These are phyloP conservation scores for Batillaria attramentaria DNA, from an alignment of 1,140 invertebrate genomes.

Conservation along the genomic window DNA sequence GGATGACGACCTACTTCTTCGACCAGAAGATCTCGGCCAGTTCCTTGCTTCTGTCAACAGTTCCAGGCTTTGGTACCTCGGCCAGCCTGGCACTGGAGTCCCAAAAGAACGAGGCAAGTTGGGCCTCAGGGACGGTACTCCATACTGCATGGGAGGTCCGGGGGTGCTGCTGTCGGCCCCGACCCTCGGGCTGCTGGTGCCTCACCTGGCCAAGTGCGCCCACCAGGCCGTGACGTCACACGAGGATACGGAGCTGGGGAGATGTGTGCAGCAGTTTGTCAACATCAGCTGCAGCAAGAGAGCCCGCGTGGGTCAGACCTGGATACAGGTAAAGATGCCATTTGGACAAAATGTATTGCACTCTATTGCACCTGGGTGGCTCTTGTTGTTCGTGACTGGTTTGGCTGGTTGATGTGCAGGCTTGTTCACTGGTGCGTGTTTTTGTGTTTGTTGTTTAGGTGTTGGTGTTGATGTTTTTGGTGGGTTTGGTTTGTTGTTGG, in stretches of 20 bases:
- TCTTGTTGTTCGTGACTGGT: no score
- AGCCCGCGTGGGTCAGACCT: constrained; percentile 85
- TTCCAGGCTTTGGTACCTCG: constrained; percentile 83
- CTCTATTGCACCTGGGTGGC: background rate
- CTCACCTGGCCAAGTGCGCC: constrained; percentile 81
- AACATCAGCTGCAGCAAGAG: constrained; percentile 97
- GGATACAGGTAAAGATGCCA: constrained; percentile 35
- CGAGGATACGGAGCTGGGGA: constrained; percentile 96
- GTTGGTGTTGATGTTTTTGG: no score
- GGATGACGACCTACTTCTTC: constrained; percentile 96
- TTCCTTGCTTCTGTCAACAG: constrained; percentile 91
- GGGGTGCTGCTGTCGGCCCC: constrained; percentile 82
- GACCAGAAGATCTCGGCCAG: constrained; percentile 85
- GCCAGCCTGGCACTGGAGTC: constrained; percentile 70
- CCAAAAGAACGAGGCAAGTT: constrained; percentile 31
- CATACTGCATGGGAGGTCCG: constrained; percentile 87
- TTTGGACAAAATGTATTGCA: background rate
- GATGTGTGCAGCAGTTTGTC: constrained; percentile 91
- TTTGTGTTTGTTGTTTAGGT: no score
- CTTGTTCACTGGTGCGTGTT: no score
- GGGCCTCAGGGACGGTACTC: constrained; percentile 29
- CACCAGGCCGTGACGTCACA: constrained; percentile 94
- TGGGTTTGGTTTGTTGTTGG: no score
- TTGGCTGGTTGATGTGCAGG: no score
- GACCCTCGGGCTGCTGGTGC: constrained; percentile 69